Evolutionary conservation across 2,797 vertebrate species (phyloP), one percentile per base, ranked within the genome.

Genomic region (Lycodopsis pacificus): DNA sequence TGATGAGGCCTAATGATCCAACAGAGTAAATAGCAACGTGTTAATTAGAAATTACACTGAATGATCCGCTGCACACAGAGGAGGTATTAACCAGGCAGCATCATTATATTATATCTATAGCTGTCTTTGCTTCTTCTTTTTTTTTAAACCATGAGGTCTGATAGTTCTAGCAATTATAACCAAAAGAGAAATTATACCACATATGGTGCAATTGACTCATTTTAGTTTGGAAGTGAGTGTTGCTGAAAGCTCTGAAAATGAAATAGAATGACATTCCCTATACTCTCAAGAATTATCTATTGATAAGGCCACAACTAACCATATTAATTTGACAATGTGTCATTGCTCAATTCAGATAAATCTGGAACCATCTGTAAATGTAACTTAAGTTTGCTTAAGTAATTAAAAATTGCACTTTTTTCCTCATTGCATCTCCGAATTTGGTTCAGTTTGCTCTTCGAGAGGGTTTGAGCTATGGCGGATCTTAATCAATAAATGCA

Each of bases 31-130:
- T 95, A 95, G 92, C 94, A 95, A 86, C 63, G 91, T 94, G 93
- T 94, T 96, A 96, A 96, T 96, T 95, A 95, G 93, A 93, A 94
- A 94, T 94, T 91, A 93, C 83, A 89, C 86, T 83, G 84, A 90
- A 92, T 93, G 90, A 95, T 94, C 94, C 79, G 77, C 83, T 88
- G 92, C 92, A 94, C 91, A 96, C 89, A 87, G 82, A 86, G 74
- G 69, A 87, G 88, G 86, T 84, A 92, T 93, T 93, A 92, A 83
- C 71, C 71, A 85, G 76, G 56, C 81, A 57, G 68, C 57, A 73
- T 84, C 72, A 83, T 83, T 80, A 91, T 77, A 80, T 83, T 83
- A 90, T 36, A 89, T 73, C 59, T 74, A 69, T 65, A 75, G 74
- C 40, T 67, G 36, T 22, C 49, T 76, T 49, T 88, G 32, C 67